Evolutionary conservation across 2,797 vertebrate genomes (phyloP).

Genomic region (Apodemus agrarius): DNA sequence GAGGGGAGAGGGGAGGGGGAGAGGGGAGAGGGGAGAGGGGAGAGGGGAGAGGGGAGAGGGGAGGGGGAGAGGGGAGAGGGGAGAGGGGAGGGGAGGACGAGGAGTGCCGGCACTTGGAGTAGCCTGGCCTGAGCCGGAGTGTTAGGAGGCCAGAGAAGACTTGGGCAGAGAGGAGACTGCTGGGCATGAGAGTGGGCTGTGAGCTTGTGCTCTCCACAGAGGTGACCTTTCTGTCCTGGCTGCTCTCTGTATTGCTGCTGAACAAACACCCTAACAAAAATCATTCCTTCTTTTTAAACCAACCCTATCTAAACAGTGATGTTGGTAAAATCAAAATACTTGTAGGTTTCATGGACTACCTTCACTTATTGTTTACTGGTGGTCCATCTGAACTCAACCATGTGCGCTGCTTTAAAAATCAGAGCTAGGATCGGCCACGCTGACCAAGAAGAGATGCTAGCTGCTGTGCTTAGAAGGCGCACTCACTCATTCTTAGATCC

Average conservation of each 20-base stretch:
- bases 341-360: background rate
- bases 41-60: too few relatives aligned
- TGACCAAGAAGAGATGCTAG: background rate
- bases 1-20: background rate
- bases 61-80: background rate
- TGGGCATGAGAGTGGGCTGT: fast-evolving
- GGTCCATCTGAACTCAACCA: background rate
- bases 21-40: background rate
- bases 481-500: background rate
- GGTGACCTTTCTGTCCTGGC: background rate
- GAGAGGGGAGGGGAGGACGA: background rate
- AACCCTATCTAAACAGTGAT: background rate
- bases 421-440: background rate
- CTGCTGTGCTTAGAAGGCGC: background rate
- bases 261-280: background rate
- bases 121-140: too few relatives aligned
- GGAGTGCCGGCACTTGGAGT: fast-evolving
- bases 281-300: background rate
- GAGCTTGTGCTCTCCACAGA: background rate
- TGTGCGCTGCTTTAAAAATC: background rate
- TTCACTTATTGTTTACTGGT: constrained; percentile 2
- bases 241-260: background rate
- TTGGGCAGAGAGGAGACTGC: background rate
- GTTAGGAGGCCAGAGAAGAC: background rate
- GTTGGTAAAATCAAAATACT: background rate